Base-by-base conservation (phyloP, 2,113 vertebrate genomes). In the Cyprinodon tularosa region DNA sequence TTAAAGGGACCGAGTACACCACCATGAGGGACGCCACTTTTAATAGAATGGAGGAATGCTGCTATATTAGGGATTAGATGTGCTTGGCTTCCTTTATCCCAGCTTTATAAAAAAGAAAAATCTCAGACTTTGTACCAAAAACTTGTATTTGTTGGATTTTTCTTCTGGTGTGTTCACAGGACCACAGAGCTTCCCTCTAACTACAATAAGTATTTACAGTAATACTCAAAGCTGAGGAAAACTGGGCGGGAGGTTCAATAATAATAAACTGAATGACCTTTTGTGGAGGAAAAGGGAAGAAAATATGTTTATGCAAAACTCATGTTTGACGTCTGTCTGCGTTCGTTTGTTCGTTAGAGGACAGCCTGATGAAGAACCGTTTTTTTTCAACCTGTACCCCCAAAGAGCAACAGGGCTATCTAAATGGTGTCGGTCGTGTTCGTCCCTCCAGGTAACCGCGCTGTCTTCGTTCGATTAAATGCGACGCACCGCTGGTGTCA, bases 281-380 rank as follows among this genome's bases (percentile, higher is more conserved):
- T 82, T 62, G 77, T 62, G 72, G 71, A 76, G 42, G 53, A 66
- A 81, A 85, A 84, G 87, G 84, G 82, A 82, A 89, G 60, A 66
- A 77, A 83, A 82, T 47, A 86, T 74, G 71, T 87, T 82, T 89
- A 90, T 91, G 90, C 89, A 92, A 93, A 88, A 66, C 45, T 53
- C 53, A 37, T 71, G 72, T 88, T 44, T 90, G 64, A 60, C 72
- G 77, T 86, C 42, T 29, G 29, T 65, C 69, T 6, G 48, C 73
- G 36, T 68, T 44, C 64, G 50, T 68, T 50, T 0, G 8, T 66
- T 60, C 0, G 11, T 59, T 15, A 17, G 11, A 60, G 63, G 67
- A 66, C 68, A 74, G 71, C 70, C 42, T 39, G 67, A 72, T 74
- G 67, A 86, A 68, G 67, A 61, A 29, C 29, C 29, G 29, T 17